Evolutionary conservation across 1,140 invertebrate species (phyloP).

Genomic region (Vanessa tameamea): DNA sequence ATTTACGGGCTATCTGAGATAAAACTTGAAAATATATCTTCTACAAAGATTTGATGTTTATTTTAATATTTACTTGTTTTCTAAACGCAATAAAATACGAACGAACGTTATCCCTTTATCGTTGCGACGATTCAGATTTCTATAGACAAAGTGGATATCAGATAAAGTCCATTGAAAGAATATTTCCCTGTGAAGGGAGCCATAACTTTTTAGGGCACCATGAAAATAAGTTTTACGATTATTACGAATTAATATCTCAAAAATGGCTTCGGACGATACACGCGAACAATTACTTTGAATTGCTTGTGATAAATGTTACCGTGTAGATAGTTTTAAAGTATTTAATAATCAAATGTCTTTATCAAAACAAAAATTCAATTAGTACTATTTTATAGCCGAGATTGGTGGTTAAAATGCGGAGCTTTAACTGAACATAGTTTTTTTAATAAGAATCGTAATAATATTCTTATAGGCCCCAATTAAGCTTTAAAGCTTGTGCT

Average conservation of each 20-base stretch:
- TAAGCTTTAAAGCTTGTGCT: too few species aligned
- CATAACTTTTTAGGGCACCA: slow-evolving; percentile 71
- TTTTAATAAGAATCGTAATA: too few species aligned
- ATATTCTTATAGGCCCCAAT: too few species aligned
- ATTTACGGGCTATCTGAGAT: too few species aligned
- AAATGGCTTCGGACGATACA: slow-evolving; percentile 65
- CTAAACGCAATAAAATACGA: slow-evolving; percentile 49
- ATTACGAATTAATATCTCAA: slow-evolving; percentile 77
- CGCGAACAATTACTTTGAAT: slow-evolving; percentile 22
- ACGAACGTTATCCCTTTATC: slow-evolving; percentile 62
- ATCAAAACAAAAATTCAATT: neutral
- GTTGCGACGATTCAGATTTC: slow-evolving; percentile 56
- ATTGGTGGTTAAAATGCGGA: slow-evolving; percentile 18
- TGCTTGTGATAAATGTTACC: slow-evolving; percentile 9
- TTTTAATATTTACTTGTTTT: neutral
- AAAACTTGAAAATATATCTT: neutral
- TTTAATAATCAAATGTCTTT: neutral
- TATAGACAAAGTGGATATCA: slow-evolving; percentile 56
- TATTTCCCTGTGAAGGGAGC: slow-evolving; percentile 60
- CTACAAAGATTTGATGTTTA: neutral
- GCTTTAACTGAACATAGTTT: too few species aligned
- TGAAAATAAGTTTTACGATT: slow-evolving; percentile 77
- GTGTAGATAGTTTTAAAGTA: neutral
- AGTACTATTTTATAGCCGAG: slow-evolving; percentile 4
- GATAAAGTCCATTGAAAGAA: slow-evolving; percentile 67